Evolutionary conservation across 2,888 invertebrate species (phyloP).

Genomic region (Isoperla grammatica): DNA sequence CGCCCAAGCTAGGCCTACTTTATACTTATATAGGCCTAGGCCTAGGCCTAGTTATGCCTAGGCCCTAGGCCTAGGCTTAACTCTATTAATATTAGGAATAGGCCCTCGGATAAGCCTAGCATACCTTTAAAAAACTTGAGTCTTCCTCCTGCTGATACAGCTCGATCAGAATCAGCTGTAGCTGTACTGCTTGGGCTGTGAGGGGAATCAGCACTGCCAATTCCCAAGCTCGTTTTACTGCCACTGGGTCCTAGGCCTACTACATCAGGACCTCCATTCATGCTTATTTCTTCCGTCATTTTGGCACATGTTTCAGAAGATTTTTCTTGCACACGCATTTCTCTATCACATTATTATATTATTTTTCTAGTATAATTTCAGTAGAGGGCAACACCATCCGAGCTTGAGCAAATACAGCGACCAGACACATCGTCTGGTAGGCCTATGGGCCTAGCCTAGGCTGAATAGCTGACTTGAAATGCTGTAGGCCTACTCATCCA

Average conservation of each 20-base stretch:
- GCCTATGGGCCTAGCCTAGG: not conserved
- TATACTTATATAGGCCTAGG: slow-evolving; percentile 13
- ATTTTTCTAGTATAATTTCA: slow-evolving; percentile 22
- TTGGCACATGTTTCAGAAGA: slow-evolving; percentile 38
- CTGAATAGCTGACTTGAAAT: slow-evolving; percentile 24
- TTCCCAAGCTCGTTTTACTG: slow-evolving; percentile 31
- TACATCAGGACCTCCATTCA: slow-evolving; percentile 36
- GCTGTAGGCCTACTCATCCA: slow-evolving; percentile 32
- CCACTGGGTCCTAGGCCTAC: slow-evolving; percentile 30
- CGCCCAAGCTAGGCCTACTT: too few species aligned
- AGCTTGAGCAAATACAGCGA: slow-evolving; percentile 31
- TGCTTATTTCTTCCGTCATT: slow-evolving; percentile 38
- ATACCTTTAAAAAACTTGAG: slow-evolving; percentile 75
- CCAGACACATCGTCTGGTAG: slow-evolving; percentile 35
- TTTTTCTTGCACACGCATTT: slow-evolving; percentile 38
- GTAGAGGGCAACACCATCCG: slow-evolving; percentile 30
- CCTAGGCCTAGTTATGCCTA: too few species aligned
- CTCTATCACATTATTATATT: slow-evolving; percentile 31
- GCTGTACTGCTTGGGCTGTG: slow-evolving; percentile 30
- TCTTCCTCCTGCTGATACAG: slow-evolving; percentile 55
- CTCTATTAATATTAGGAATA: too few species aligned
- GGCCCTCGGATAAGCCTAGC: slow-evolving; percentile 31
- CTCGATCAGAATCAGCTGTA: slow-evolving; percentile 23
- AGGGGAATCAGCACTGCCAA: slow-evolving; percentile 29
- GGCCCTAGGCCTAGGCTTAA: too few species aligned